phyloP scores from a whole-genome alignment of 2,888 invertebrate species.

The Xestobium rufovillosum region DNA sequence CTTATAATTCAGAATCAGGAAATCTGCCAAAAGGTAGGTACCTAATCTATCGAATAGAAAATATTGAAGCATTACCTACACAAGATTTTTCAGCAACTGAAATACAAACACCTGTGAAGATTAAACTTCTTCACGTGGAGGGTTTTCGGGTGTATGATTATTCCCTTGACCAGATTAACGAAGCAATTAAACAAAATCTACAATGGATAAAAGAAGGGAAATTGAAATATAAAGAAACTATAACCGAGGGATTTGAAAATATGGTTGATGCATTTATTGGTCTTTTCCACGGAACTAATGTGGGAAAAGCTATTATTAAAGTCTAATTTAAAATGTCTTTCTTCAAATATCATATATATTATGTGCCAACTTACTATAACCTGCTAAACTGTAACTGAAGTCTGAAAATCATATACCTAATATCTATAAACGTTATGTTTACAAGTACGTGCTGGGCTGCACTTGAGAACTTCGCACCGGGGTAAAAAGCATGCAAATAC shows the following conservation, averaged over 20 bases:
- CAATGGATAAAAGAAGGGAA: slow-evolving; percentile 62
- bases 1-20: slow-evolving; percentile 52
- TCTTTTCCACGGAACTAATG: slow-evolving; percentile 55
- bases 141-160: slow-evolving; percentile 50
- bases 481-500: too few relatives aligned
- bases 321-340: slow-evolving; percentile 31
- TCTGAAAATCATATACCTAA: too few relatives aligned
- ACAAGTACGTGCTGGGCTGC: too few relatives aligned
- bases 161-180: slow-evolving; percentile 55
- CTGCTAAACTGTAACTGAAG: too few relatives aligned
- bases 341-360: too few relatives aligned
- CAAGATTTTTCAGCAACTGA: slow-evolving; percentile 37
- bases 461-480: too few relatives aligned
- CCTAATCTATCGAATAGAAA: too few relatives aligned
- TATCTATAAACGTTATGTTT: too few relatives aligned
- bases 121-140: slow-evolving; percentile 54
- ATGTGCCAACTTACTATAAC: too few relatives aligned
- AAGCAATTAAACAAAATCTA: slow-evolving; percentile 57
- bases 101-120: slow-evolving; percentile 50
- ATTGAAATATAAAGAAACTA: slow-evolving; percentile 59
- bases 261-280: slow-evolving; percentile 62
- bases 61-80: too few relatives aligned
- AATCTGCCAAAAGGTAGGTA: too few relatives aligned
- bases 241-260: slow-evolving; percentile 60
- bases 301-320: slow-evolving; percentile 64